A percentile compares a stretch with the other conserved stretches of the same genome.
Evolutionary conservation across 2,113 vertebrate species (phyloP).

Genomic region (Mugil cephalus): DNA sequence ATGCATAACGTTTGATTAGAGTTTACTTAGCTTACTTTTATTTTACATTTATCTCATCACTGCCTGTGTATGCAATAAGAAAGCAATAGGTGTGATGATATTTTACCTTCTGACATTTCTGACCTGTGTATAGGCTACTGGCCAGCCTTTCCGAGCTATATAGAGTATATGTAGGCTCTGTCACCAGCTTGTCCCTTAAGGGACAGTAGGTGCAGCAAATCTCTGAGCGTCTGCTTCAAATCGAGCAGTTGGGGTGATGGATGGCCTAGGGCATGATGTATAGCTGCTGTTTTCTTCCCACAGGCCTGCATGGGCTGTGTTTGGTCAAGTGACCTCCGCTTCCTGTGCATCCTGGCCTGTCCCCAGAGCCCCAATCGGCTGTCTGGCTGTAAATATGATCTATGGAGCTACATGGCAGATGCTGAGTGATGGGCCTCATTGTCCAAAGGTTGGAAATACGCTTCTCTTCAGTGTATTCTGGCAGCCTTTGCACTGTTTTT

Average conservation of each 20-base stretch:
- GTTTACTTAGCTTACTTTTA: neutral
- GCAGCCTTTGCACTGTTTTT: constrained; percentile 10
- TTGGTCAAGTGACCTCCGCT: constrained; percentile 74
- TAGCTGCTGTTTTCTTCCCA: constrained; percentile 59
- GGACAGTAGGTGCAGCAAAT: constrained; percentile 43
- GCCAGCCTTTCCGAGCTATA: constrained; percentile 23
- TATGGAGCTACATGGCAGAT: constrained; percentile 40
- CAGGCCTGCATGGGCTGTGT: constrained; percentile 56
- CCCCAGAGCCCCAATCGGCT: constrained; percentile 64
- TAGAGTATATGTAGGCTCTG: constrained; percentile 39
- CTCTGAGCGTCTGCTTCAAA: constrained; percentile 63
- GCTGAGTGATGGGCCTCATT: constrained; percentile 69
- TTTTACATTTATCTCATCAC: neutral
- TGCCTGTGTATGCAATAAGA: neutral
- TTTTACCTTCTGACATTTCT: constrained; percentile 16
- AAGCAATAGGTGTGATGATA: constrained; percentile 10
- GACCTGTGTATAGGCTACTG: constrained; percentile 36
- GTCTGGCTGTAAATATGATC: constrained; percentile 78
- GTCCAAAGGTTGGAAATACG: constrained; percentile 57
- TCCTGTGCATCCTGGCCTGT: constrained; percentile 51
- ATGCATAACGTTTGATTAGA: neutral
- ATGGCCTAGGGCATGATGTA: constrained; percentile 72
- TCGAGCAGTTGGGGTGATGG: constrained; percentile 72
- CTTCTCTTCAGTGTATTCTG: constrained; percentile 43
- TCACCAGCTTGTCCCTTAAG: constrained; percentile 54